phyloP scores from a whole-genome alignment of 2,888 invertebrate species.

The Zaprionus obscuricornis region DNA sequence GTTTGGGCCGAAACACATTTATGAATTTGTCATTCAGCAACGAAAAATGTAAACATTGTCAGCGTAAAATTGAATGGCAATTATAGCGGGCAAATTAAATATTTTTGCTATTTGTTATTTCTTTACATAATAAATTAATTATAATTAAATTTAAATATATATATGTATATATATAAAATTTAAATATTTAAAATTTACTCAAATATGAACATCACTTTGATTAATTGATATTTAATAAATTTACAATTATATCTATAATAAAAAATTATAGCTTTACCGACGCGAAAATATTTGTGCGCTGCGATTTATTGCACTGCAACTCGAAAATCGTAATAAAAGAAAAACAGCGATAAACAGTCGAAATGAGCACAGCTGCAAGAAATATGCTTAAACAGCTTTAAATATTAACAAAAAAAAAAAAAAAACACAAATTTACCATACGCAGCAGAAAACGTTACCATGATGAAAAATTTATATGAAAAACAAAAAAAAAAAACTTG shows the following conservation, averaged over 20 bases:
- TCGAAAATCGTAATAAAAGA: constrained; percentile 54
- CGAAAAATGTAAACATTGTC: constrained; percentile 36
- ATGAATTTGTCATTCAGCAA: constrained; percentile 34
- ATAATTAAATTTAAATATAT: neutral
- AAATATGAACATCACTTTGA: no score
- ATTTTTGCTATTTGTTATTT: neutral
- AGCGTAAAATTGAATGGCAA: constrained; percentile 12
- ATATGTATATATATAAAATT: neutral
- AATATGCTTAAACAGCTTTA: constrained; percentile 50
- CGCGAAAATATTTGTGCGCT: constrained; percentile 9
- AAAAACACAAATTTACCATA: constrained; percentile 26
- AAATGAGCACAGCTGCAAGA: constrained; percentile 56
- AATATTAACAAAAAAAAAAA: constrained; percentile 4
- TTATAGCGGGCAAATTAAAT: constrained; percentile 6
- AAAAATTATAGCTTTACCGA: neutral
- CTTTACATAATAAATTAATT: neutral
- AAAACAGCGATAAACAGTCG: constrained; percentile 39
- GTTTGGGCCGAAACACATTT: constrained; percentile 9
- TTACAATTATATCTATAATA: neutral
- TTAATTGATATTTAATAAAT: no score
- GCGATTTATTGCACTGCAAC: neutral
- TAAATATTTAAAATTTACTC: neutral
- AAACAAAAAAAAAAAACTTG: constrained; percentile 17
- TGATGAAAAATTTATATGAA: no score
- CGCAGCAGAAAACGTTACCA: constrained; percentile 55